Evolutionary conservation across 2,888 invertebrate species (phyloP).

Genomic region (Glyphotaelius pellucidus): DNA sequence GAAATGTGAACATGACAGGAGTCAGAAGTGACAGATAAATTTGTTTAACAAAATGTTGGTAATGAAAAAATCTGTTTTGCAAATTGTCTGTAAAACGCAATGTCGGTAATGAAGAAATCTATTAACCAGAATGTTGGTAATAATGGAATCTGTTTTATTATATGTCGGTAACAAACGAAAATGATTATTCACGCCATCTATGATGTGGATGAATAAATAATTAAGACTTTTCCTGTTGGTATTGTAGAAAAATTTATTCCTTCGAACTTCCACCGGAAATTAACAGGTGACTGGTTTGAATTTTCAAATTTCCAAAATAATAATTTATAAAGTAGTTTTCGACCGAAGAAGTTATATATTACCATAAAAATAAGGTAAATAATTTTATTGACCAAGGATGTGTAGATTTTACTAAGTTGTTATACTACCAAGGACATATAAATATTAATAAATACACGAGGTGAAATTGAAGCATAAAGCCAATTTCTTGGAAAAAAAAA

Average conservation of each 20-base stretch:
- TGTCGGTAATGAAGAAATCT: constrained; percentile 32
- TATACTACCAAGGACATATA: too few species aligned
- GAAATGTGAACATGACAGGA: constrained; percentile 14
- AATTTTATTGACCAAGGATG: not conserved
- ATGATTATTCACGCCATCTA: not conserved
- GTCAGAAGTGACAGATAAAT: constrained; percentile 31
- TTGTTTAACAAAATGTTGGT: constrained; percentile 36
- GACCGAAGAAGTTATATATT: too few species aligned
- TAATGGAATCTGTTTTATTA: not conserved
- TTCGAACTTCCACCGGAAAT: not conserved
- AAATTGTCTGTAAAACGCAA: not conserved
- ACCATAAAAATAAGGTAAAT: not conserved
- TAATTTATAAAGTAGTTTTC: too few species aligned
- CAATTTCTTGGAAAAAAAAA: not conserved
- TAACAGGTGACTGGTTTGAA: not conserved
- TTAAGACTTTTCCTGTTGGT: not conserved
- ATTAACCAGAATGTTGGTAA: not conserved
- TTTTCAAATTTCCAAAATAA: not conserved
- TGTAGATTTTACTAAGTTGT: too few species aligned
- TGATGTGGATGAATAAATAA: not conserved
- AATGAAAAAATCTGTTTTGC: constrained; percentile 2
- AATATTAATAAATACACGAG: too few species aligned
- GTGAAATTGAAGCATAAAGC: too few species aligned
- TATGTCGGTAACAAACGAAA: constrained; percentile 11
- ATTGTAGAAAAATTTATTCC: not conserved